Conservation (phyloP, 2,888 invertebrate genomes). For the Lycocerus yunnanus region DNA sequence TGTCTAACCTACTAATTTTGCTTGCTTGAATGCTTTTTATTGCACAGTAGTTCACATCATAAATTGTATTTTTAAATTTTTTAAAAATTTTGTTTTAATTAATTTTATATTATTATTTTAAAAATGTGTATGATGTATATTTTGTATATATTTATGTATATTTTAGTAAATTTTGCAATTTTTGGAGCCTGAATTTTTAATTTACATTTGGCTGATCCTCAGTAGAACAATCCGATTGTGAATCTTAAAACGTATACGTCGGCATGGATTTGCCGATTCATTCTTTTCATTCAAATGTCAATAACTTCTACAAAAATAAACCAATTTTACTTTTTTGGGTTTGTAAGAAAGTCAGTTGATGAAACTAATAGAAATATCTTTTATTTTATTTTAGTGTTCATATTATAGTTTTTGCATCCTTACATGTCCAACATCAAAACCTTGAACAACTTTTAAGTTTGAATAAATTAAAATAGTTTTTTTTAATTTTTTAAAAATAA, state of each 20-base stretch:
- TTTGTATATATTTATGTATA: neutral
- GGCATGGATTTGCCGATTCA: too few species aligned
- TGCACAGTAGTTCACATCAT: constrained; percentile 5
- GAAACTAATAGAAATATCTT: too few species aligned
- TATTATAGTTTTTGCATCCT: too few species aligned
- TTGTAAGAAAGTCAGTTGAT: too few species aligned
- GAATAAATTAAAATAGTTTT: too few species aligned
- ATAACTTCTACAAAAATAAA: neutral
- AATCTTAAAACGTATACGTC: too few species aligned
- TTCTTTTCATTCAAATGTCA: neutral
- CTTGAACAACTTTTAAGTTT: too few species aligned
- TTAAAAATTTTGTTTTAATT: neutral
- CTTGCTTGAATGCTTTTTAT: constrained; percentile 9
- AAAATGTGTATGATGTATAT: neutral
- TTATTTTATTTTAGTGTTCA: too few species aligned
- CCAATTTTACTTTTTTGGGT: neutral
- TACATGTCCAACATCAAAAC: too few species aligned
- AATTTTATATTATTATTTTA: neutral
- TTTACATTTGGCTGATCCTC: neutral
- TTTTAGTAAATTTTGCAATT: neutral
- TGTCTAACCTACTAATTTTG: constrained; percentile 49
- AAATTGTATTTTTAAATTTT: neutral
- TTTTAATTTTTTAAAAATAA: too few species aligned
- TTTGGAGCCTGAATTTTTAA: neutral
- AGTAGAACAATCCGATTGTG: neutral